phyloP scores from a whole-genome alignment of 2,797 vertebrate genomes.

The Molossus molossus region DNA sequence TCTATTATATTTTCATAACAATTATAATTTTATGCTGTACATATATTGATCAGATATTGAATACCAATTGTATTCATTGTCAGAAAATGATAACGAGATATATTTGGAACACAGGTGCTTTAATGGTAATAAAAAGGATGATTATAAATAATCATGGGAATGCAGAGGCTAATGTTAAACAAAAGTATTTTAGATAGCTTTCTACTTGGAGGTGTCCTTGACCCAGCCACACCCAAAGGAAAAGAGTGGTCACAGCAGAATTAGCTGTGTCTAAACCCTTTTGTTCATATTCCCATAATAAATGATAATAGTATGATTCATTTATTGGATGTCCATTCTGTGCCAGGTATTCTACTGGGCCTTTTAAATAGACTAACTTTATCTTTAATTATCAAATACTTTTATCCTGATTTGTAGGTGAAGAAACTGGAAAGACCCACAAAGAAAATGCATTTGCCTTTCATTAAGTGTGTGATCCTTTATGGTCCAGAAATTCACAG shows the following conservation, averaged over 20 bases:
- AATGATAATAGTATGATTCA: not conserved
- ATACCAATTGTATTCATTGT: not conserved
- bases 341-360: not conserved
- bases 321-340: not conserved
- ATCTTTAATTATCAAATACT: not conserved
- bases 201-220: not conserved
- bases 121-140: conserved; percentile 12
- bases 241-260: conserved; percentile 34
- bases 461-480: not conserved
- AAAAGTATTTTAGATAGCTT: conserved; percentile 12
- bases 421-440: conserved; percentile 38
- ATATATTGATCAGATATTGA: conserved; percentile 31
- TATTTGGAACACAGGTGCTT: conserved; percentile 13
- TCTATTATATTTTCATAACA: conserved; percentile 41
- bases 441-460: conserved; percentile 53
- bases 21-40: not conserved
- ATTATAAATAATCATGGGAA: not conserved
- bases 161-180: not conserved
- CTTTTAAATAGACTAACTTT: conserved; percentile 53
- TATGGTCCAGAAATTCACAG: conserved; percentile 14
- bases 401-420: conserved; percentile 22
- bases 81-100: conserved; percentile 9
- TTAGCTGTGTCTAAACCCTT: conserved; percentile 53
- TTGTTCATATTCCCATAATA: not conserved
- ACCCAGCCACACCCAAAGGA: not conserved